Percentiles rank a stretch among this genome's conserved stretches.
Conservation (phyloP, 2,888 invertebrate genomes). For the Lithophane semibrunnea region DNA sequence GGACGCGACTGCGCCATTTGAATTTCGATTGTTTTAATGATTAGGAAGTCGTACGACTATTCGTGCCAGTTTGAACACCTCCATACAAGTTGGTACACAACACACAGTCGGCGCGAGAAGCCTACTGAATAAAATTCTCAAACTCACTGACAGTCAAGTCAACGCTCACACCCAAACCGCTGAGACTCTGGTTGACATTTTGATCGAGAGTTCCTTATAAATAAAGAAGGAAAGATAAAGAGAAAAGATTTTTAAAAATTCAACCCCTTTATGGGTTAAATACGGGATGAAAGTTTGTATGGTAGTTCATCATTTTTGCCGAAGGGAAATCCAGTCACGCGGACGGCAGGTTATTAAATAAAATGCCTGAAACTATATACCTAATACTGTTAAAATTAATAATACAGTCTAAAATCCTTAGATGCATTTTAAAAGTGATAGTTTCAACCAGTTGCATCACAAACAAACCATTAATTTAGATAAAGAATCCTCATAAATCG, state of each 20-base stretch:
- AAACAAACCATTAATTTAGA: constrained; percentile 42
- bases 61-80: neutral
- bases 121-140: too few relatives aligned
- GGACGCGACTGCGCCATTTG: neutral
- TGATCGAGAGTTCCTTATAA: too few relatives aligned
- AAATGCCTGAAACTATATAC: neutral
- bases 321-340: neutral
- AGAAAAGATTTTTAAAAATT: too few relatives aligned
- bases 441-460: constrained; percentile 1
- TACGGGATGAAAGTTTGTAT: neutral
- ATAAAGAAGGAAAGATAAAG: too few relatives aligned
- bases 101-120: too few relatives aligned
- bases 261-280: too few relatives aligned
- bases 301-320: neutral
- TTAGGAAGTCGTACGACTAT: too few relatives aligned
- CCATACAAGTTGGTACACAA: too few relatives aligned
- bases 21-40: too few relatives aligned
- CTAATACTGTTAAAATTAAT: neutral
- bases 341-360: neutral
- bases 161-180: too few relatives aligned
- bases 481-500: constrained; percentile 47
- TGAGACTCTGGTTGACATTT: too few relatives aligned
- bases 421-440: constrained; percentile 8
- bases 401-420: neutral
- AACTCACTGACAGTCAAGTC: too few relatives aligned